A percentile compares a stretch with the other conserved stretches of the same genome.
Conservation (phyloP, 1,140 invertebrate species). For the Paraescarpia echinospica region DNA sequence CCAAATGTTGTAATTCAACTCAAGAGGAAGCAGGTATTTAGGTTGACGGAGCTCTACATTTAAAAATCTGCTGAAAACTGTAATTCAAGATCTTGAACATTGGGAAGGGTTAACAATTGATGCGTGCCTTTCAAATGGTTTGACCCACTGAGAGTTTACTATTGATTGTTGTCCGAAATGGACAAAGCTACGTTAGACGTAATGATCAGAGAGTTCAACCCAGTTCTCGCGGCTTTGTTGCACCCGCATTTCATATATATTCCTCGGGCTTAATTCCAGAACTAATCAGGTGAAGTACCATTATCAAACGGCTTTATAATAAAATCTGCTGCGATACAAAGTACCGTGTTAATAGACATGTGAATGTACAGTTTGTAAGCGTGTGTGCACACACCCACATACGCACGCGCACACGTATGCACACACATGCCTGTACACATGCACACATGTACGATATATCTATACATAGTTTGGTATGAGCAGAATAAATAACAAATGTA, state of each 20-base stretch:
- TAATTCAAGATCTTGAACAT: no score
- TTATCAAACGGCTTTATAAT: not conserved
- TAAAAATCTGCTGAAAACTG: no score
- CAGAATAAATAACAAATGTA: not conserved
- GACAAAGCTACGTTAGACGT: not conserved
- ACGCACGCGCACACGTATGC: not conserved
- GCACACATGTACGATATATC: not conserved
- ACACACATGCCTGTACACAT: not conserved
- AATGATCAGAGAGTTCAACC: not conserved
- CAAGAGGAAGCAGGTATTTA: no score
- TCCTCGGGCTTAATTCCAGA: not conserved
- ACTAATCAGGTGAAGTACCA: not conserved
- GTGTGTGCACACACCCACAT: not conserved
- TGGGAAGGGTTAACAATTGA: no score
- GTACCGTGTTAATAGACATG: not conserved
- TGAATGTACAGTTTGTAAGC: no score
- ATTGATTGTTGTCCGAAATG: not conserved
- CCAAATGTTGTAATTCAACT: no score
- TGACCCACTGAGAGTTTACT: not conserved
- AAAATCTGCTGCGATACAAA: not conserved
- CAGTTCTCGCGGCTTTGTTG: not conserved
- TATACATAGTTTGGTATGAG: not conserved
- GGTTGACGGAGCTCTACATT: no score
- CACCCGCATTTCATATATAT: not conserved
- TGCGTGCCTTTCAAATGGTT: not conserved